Percentiles rank a stretch among this genome's conserved stretches.
phyloP scores from a whole-genome alignment of 1,140 invertebrate genomes.

The Hesperophylax magnus region DNA sequence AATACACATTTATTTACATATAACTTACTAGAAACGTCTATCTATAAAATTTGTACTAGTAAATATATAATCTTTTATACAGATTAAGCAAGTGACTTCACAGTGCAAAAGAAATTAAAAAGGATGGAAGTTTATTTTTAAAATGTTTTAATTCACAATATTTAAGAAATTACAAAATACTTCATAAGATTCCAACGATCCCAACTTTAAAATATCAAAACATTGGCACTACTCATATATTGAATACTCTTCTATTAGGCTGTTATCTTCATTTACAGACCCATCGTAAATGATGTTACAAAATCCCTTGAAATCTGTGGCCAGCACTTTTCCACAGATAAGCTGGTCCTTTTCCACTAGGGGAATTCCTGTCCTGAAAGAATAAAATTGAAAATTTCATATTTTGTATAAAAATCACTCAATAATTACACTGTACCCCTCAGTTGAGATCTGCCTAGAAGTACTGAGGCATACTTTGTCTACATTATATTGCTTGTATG shows the following conservation, averaged over 20 bases:
- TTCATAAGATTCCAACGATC: not conserved
- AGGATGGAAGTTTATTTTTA: not conserved
- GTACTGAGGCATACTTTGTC: too few species aligned
- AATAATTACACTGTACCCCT: too few species aligned
- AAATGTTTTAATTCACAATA: not conserved
- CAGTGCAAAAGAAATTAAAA: not conserved
- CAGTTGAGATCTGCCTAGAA: too few species aligned
- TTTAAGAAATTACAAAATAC: not conserved
- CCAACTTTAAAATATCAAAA: not conserved
- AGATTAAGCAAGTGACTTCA: too few species aligned
- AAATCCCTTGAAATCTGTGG: conserved; percentile 66
- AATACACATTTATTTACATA: too few species aligned
- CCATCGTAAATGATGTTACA: conserved; percentile 63
- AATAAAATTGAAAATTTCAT: too few species aligned
- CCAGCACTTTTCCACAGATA: conserved; percentile 66
- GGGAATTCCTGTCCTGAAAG: conserved; percentile 52
- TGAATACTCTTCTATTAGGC: conserved; percentile 42
- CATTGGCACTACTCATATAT: conserved; percentile 15
- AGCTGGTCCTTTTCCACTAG: conserved; percentile 61
- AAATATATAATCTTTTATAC: too few species aligned
- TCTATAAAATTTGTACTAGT: too few species aligned
- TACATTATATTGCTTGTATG: too few species aligned
- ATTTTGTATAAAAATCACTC: too few species aligned
- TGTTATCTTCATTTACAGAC: conserved; percentile 36
- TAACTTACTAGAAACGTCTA: too few species aligned